Evolutionary conservation across 2,113 vertebrate genomes (phyloP).

Genomic region (Centrocercus urophasianus): DNA sequence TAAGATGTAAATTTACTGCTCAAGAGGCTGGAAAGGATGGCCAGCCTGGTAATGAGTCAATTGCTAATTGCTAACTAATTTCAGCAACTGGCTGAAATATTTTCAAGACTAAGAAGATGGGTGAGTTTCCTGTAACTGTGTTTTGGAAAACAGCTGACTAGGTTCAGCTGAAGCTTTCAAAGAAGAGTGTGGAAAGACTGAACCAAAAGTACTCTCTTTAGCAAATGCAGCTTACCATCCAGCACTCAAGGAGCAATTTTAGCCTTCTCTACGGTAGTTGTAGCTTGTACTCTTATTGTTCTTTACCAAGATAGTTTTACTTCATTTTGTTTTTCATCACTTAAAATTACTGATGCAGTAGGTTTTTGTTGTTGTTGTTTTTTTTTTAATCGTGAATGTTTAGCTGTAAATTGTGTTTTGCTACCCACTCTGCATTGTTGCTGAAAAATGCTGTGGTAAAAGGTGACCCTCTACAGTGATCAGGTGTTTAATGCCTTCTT

Average conservation of each 20-base stretch:
- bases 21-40: background rate
- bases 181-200: conserved; percentile 15
- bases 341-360: background rate
- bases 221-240: background rate
- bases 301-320: background rate
- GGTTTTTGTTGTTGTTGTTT: background rate
- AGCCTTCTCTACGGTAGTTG: background rate
- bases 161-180: background rate
- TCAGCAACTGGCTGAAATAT: background rate
- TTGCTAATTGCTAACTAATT: background rate
- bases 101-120: background rate
- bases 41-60: background rate
- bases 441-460: conserved; percentile 1
- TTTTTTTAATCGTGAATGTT: background rate
- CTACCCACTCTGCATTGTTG: background rate
- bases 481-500: background rate
- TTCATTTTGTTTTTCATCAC: background rate
- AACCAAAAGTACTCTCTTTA: background rate
- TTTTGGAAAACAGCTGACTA: conserved; percentile 23
- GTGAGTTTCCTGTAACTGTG: background rate
- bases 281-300: background rate
- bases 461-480: background rate
- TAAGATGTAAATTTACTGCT: background rate
- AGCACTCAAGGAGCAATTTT: background rate
- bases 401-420: background rate